Conservation (phyloP, 2,888 invertebrate species). For the Volucella zonaria region DNA sequence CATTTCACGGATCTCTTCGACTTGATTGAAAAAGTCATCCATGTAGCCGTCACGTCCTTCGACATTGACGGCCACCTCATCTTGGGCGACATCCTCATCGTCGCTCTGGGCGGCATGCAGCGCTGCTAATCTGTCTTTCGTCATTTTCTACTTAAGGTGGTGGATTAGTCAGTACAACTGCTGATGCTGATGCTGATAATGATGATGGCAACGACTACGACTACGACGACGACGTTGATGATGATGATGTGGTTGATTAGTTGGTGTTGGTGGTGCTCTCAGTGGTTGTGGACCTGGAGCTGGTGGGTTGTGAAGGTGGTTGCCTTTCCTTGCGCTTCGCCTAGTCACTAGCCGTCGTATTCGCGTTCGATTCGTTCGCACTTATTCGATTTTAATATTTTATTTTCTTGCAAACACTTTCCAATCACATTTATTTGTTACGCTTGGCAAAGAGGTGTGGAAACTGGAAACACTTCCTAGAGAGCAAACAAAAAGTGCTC, state of each 20-base stretch:
- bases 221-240: constrained; percentile 43
- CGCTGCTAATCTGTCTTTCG: constrained; percentile 98
- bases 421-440: constrained; percentile 44
- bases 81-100: constrained; percentile 96
- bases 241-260: constrained; percentile 24
- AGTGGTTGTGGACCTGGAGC: background rate
- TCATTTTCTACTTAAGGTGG: constrained; percentile 85
- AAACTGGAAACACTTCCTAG: constrained; percentile 9
- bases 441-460: constrained; percentile 1
- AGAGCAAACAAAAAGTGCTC: constrained; percentile 49
- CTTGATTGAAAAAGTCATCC: constrained; percentile 99
- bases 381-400: constrained; percentile 23
- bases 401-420: constrained; percentile 20
- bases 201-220: constrained; percentile 7
- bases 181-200: constrained; percentile 21
- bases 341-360: constrained; percentile 49
- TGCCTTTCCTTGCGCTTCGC: constrained; percentile 32
- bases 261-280: too few species aligned
- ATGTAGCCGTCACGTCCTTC: constrained; percentile 97
- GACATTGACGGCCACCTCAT: constrained; percentile 97
- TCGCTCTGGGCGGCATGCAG: constrained; percentile 99
- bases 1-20: constrained; percentile 99
- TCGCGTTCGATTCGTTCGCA: constrained; percentile 53
- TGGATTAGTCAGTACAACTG: constrained; percentile 51
- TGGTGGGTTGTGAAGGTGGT: constrained; percentile 6